Base-by-base conservation (phyloP, 2,888 invertebrate genomes). In the Cylloceria caligata region DNA sequence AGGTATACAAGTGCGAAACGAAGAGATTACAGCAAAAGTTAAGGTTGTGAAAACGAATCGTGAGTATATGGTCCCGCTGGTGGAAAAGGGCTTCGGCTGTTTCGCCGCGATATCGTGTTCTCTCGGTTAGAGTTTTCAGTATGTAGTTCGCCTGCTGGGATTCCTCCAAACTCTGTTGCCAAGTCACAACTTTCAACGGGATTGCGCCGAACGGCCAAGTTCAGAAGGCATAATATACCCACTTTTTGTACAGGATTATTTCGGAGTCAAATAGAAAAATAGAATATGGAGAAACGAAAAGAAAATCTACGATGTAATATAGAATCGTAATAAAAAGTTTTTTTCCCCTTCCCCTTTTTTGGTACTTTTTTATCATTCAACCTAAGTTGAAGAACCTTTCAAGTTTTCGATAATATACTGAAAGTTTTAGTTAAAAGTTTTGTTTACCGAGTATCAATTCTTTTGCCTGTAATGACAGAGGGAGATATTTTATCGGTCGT, bases 11-110 rank as follows among this genome's bases (percentile, higher is more conserved):
- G 55, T 42, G 78, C 60, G 42, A 78, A 57, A 69, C 75, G 71
- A 68, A 79, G 82, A 82, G 79, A 79, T 80, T 83, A 82, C 75
- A 65, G 77, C 62, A 55, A 83, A 76, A 76, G 79, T 76, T 83
- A 27, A 72, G 47, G 60, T 68, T 52, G 30, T 34, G 79, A 52
- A 83, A 80, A 79, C 68, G 75, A 64, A 80, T 72, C 79, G 76
- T 45, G 49, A 67, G 68, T 67, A 64, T 68, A 69, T 49, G 52
- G 49, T 75, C 68, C 76, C 79, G 30, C 55, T 45, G 60, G 67
- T 62, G 45, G 64, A 73, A 73, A 78, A 77, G 74, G 49, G 72
- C 34, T 75, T 64, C 64, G 24, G 65, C 72, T 68, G 79, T 42
- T 72, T 79, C 55, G 62, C 68, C 39, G 72, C 67, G 82, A 76